Percentiles rank a stretch among this genome's conserved stretches.
phyloP scores from a whole-genome alignment of 2,113 vertebrate genomes.

The Phaethornis superciliosus region DNA sequence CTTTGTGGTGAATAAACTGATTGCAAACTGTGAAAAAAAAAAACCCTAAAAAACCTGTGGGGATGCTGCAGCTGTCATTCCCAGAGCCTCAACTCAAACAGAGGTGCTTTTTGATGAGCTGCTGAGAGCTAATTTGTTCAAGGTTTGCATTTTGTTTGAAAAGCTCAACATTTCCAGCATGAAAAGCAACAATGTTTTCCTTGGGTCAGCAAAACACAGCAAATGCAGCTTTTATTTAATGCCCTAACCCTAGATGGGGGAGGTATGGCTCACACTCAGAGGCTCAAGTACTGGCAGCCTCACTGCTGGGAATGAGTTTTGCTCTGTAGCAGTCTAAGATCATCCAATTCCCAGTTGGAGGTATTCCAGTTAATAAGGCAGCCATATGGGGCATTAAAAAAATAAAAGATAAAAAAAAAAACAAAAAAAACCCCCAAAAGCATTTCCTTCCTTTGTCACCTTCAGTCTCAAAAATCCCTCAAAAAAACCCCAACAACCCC shows the following conservation, averaged over 20 bases:
- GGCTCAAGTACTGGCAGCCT: background rate
- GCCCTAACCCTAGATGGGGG: background rate
- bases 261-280: background rate
- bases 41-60: accelerated
- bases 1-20: background rate
- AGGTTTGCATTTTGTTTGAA: background rate
- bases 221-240: constrained; percentile 4
- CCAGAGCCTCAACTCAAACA: background rate
- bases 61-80: background rate
- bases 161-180: background rate
- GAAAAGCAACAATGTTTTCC: background rate
- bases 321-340: constrained; percentile 22
- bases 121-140: background rate
- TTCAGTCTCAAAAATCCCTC: constrained; percentile 12
- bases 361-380: constrained; percentile 9
- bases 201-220: background rate
- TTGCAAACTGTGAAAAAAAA: background rate
- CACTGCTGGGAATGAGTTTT: background rate
- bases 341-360: constrained; percentile 53
- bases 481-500: background rate
- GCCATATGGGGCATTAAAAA: constrained; percentile 32
- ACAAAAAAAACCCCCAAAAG: background rate
- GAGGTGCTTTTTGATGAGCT: background rate
- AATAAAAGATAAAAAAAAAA: too few relatives aligned
- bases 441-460: background rate